Evolutionary conservation across 2,797 vertebrate species (phyloP).

Genomic region (Danio choprae): DNA sequence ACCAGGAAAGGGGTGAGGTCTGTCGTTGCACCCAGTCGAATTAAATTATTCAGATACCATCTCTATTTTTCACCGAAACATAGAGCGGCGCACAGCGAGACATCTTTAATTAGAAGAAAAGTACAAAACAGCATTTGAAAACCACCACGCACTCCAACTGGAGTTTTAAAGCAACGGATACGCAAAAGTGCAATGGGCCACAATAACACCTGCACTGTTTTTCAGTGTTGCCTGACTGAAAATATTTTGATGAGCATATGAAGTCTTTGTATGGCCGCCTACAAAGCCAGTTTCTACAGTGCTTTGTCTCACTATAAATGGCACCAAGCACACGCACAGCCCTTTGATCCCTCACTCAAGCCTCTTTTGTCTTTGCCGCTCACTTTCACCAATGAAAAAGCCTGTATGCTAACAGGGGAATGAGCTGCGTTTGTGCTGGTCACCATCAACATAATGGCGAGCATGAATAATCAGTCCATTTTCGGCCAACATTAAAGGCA

Average conservation of each 20-base stretch:
- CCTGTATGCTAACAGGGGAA: constrained; percentile 55
- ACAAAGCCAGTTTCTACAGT: constrained; percentile 54
- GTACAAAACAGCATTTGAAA: constrained; percentile 30
- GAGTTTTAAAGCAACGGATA: constrained; percentile 1
- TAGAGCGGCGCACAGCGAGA: constrained; percentile 39
- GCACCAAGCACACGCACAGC: constrained; percentile 52
- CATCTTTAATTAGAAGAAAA: constrained; percentile 53
- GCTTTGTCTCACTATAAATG: constrained; percentile 60
- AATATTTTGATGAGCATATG: constrained; percentile 57
- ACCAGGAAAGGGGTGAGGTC: constrained; percentile 50
- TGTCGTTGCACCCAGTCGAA: constrained; percentile 49
- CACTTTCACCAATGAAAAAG: constrained; percentile 56
- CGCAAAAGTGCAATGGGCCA: neutral
- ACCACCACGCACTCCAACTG: neutral
- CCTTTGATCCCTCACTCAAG: constrained; percentile 61
- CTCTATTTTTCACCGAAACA: constrained; percentile 55
- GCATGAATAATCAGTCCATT: constrained; percentile 60
- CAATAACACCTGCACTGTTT: constrained; percentile 35
- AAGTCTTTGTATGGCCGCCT: constrained; percentile 49
- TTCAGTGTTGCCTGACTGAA: constrained; percentile 40
- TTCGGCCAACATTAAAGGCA: constrained; percentile 39
- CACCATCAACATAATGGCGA: constrained; percentile 54
- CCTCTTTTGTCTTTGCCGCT: constrained; percentile 57
- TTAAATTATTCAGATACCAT: constrained; percentile 62
- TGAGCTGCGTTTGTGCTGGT: constrained; percentile 48